Percentiles rank a stretch among this genome's conserved stretches.
Conservation (phyloP, 2,113 vertebrate genomes). For the Mobula birostris region DNA sequence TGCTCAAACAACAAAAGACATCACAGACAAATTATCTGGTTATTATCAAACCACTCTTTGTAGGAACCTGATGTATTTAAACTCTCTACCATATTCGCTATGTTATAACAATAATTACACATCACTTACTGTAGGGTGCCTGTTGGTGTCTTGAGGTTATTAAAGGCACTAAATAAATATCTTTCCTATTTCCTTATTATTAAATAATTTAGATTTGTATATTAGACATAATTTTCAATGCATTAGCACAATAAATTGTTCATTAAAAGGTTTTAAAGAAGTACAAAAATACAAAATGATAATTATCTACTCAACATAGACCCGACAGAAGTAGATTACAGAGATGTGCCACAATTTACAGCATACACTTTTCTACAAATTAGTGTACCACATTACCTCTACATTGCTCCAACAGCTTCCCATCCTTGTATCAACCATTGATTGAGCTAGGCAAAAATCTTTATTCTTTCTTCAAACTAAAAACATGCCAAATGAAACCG, state of each 20-base stretch:
- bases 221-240: not conserved
- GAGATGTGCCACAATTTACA: not conserved
- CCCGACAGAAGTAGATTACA: not conserved
- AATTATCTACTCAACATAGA: not conserved
- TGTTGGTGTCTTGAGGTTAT: too few species aligned
- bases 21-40: too few species aligned
- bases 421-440: constrained; percentile 24
- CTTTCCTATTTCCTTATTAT: not conserved
- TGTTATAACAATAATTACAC: too few species aligned
- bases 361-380: not conserved
- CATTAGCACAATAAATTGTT: too few species aligned
- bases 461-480: not conserved
- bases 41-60: too few species aligned
- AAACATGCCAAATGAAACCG: not conserved
- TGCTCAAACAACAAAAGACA: too few species aligned
- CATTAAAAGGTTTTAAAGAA: too few species aligned
- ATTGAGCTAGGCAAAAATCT: not conserved
- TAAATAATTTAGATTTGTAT: not conserved
- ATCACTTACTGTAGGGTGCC: too few species aligned
- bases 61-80: too few species aligned
- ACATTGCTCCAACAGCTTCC: constrained; percentile 15
- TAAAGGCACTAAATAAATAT: too few species aligned
- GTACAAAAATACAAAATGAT: too few species aligned
- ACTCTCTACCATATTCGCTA: too few species aligned
- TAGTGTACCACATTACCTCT: not conserved